phyloP scores from a whole-genome alignment of 2,113 vertebrate species.

The Notechis scutatus region DNA sequence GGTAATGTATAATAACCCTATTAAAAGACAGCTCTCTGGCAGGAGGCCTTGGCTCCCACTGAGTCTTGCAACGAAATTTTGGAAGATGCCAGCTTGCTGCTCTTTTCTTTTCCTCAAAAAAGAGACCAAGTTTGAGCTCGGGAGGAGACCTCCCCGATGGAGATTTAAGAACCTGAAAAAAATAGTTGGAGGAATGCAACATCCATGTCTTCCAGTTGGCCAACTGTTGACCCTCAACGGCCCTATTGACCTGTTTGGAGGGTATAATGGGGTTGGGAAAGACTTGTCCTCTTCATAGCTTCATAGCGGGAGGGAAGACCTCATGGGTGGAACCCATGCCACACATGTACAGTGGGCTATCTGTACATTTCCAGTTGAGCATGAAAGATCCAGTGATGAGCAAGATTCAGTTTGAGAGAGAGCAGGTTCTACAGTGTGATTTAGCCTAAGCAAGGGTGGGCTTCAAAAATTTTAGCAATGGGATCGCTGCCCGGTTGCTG shows the following conservation, averaged over 20 bases:
- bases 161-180: background rate
- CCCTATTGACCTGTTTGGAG: background rate
- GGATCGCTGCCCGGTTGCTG: too few relatives aligned
- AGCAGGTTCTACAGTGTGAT: background rate
- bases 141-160: background rate
- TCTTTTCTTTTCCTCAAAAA: background rate
- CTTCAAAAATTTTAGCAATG: too few relatives aligned
- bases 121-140: background rate
- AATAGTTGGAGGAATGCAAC: background rate
- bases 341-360: too few relatives aligned
- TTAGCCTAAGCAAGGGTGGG: background rate
- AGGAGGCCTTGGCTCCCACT: constrained; percentile 10
- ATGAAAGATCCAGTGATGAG: background rate
- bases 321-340: background rate
- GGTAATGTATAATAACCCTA: constrained; percentile 44
- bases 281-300: background rate
- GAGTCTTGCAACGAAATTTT: background rate
- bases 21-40: constrained; percentile 53
- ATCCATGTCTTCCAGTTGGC: background rate
- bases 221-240: background rate
- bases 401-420: background rate
- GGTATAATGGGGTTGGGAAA: background rate
- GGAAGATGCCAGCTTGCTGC: constrained; percentile 22
- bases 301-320: too few relatives aligned
- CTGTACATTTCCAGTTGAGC: background rate